Base-by-base conservation (phyloP, 2,797 vertebrate species). In the Falco columbarius region DNA sequence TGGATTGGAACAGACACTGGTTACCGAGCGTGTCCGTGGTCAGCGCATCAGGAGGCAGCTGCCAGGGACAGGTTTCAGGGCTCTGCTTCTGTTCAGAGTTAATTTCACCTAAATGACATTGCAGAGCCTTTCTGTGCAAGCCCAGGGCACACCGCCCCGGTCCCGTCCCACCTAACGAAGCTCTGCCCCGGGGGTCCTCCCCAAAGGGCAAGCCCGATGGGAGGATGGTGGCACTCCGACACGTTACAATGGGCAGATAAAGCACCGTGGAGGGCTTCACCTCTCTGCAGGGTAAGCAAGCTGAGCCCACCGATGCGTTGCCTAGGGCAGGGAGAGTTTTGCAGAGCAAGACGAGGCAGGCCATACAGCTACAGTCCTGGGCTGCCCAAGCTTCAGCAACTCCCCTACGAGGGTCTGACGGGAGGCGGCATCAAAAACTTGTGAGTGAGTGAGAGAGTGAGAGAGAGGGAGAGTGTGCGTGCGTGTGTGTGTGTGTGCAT, bases 241-340 rank as follows among this genome's bases (percentile, higher is more conserved):
- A 23, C 0, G 5, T 19, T 3, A 0, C 0, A 1, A 12, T 1
- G 42, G 16, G 18, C 56, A 58, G 55, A 7, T 12, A 1, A 8
- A 77, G 52, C 59, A 19, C 1, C 42, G 3, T 1, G 3, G 24
- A 55, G 54, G 54, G 70, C 10, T 81, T 9, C 2, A 3, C 47
- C n/a, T 12, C 44, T 9, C 38, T 3, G 29, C 81, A 14, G 55
- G 38, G 23, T 5, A 14, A 27, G 81, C 22, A 26, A 22, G 19
- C 74, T n/a, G 44, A 36, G 82, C 58, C 63, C 68, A 15, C 46
- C 68, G 1, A 2, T 1, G 1, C 55, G 5, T 3, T 5, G 29
- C 30, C 3, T 1, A 4, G 61, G 61, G 36, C 71, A 42, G 51
- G 17, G 11, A 10, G n/a, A 10, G n/a, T 7, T 67, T 29, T 44